Percentiles rank a stretch among this genome's conserved stretches.
These are phyloP conservation scores for Pteronura brasiliensis DNA, from an alignment of 2,113 vertebrate genomes.

Conservation along the genomic window DNA sequence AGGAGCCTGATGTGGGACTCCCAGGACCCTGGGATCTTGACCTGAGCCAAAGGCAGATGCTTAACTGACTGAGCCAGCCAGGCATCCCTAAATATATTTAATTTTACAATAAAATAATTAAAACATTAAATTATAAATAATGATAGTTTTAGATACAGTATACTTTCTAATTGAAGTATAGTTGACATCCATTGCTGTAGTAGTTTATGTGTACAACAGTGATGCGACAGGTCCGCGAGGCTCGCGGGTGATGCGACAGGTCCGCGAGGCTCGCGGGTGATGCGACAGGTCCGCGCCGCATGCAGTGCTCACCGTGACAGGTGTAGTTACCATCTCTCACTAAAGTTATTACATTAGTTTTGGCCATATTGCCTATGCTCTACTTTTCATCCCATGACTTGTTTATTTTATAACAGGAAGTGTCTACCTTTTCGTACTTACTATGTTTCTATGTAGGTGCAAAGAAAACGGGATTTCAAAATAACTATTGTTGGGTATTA, in stretches of 20 bases:
- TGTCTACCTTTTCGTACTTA: not conserved
- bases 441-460: not conserved
- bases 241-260: not conserved
- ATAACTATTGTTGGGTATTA: not conserved
- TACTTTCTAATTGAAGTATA: not conserved
- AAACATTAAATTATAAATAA: not conserved
- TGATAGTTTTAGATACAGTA: not conserved
- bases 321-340: not conserved
- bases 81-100: not conserved
- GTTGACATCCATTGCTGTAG: not conserved
- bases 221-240: fast-evolving
- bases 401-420: not conserved
- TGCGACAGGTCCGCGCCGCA: fast-evolving
- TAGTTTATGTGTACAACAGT: not conserved
- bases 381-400: not conserved
- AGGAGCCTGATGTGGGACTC: not conserved
- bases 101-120: not conserved
- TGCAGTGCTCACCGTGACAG: not conserved
- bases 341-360: not conserved
- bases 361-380: not conserved
- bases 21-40: not conserved
- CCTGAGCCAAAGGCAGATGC: too few relatives aligned
- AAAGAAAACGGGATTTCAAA: not conserved
- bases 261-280: not conserved
- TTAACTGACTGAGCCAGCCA: not conserved